Conservation (phyloP, 2,888 invertebrate species). For the Hymenopus coronatus region DNA sequence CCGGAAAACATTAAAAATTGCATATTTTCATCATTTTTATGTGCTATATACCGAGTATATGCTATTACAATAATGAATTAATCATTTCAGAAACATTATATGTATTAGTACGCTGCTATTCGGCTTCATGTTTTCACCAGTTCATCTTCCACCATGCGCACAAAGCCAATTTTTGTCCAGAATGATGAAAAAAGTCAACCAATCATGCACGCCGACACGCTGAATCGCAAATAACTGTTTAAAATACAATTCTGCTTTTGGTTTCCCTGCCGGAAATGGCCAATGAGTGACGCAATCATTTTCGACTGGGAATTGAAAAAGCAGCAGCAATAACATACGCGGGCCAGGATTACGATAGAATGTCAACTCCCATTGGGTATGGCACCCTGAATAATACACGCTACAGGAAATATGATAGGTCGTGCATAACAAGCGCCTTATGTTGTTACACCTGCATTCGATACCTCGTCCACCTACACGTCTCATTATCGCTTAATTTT, state of each 20-base stretch:
- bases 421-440: too few relatives aligned
- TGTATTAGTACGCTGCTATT: not conserved
- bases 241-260: not conserved
- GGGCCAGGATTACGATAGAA: not conserved
- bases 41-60: not conserved
- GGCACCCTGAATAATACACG: not conserved
- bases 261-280: not conserved
- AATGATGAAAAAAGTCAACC: not conserved
- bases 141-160: not conserved
- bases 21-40: not conserved
- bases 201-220: not conserved
- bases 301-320: not conserved
- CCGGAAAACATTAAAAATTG: not conserved
- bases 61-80: not conserved
- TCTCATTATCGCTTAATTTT: not conserved
- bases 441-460: too few relatives aligned
- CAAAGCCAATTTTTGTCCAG: not conserved
- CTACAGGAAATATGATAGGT: too few relatives aligned
- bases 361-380: not conserved
- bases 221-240: not conserved
- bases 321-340: not conserved
- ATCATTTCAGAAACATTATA: not conserved
- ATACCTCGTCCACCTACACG: too few relatives aligned
- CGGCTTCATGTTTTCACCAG: not conserved
- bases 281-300: not conserved